Conservation (phyloP, 1,140 invertebrate genomes). For the Bombus soroeensis region DNA sequence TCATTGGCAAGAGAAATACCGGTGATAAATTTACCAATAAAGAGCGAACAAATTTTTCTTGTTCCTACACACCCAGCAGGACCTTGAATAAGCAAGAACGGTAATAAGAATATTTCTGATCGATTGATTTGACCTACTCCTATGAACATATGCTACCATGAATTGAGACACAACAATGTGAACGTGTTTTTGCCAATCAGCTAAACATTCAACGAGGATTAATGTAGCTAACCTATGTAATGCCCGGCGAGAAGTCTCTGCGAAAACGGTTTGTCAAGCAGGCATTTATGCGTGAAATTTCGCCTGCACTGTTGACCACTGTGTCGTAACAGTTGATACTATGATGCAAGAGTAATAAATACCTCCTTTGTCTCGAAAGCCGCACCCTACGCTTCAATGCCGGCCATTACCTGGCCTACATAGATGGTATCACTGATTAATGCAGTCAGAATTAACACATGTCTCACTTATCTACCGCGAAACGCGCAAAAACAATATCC, state of each 20-base stretch:
- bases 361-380: slow-evolving; percentile 68
- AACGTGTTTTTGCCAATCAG: neutral
- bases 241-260: slow-evolving; percentile 14
- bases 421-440: slow-evolving; percentile 70
- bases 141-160: neutral
- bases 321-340: slow-evolving; percentile 52
- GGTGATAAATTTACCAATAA: slow-evolving; percentile 34
- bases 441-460: slow-evolving; percentile 62
- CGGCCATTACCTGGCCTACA: slow-evolving; percentile 71
- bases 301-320: slow-evolving; percentile 24
- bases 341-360: slow-evolving; percentile 69
- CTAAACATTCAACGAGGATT: slow-evolving; percentile 20
- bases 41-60: neutral
- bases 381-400: slow-evolving; percentile 67
- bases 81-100: slow-evolving; percentile 3
- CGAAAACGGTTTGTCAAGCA: slow-evolving; percentile 47
- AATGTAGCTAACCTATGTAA: slow-evolving; percentile 2
- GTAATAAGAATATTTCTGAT: neutral
- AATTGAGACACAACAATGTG: slow-evolving; percentile 32
- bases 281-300: slow-evolving; percentile 55
- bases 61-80: too few species aligned
- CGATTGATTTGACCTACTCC: slow-evolving; percentile 10
- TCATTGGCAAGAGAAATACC: slow-evolving; percentile 26
- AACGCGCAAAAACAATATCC: slow-evolving; percentile 15
- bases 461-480: slow-evolving; percentile 39